phyloP scores from a whole-genome alignment of 2,113 vertebrate species.

The Tragelaphus strepsiceros region DNA sequence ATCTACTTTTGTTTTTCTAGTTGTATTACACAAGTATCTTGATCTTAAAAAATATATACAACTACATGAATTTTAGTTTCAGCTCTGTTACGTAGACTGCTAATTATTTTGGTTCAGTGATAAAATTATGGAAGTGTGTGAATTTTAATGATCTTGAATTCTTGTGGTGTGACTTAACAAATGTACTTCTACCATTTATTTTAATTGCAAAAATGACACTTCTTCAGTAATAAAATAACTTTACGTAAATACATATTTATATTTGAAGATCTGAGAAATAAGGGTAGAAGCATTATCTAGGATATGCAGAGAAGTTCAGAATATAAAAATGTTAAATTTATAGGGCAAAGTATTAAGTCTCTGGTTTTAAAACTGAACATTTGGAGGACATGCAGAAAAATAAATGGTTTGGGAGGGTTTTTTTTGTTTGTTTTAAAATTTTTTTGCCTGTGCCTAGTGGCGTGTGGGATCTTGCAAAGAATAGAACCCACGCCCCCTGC shows the following conservation, averaged over 20 bases:
- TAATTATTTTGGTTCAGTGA: not conserved
- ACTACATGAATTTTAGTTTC: not conserved
- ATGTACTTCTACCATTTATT: not conserved
- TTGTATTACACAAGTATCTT: not conserved
- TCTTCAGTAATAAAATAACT: not conserved
- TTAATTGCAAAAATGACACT: not conserved
- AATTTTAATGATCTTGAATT: not conserved
- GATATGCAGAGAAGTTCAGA: not conserved
- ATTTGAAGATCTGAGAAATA: not conserved
- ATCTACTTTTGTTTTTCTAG: slow-evolving; percentile 31
- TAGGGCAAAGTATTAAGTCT: not conserved
- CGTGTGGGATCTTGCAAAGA: not conserved
- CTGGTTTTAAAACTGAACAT: not conserved
- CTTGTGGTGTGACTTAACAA: not conserved
- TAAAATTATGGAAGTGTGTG: not conserved
- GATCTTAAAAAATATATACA: not conserved
- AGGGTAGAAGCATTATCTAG: not conserved
- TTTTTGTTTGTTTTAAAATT: not conserved
- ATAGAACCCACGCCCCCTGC: not conserved
- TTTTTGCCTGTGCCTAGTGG: not conserved
- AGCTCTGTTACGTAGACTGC: not conserved
- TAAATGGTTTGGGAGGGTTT: not conserved
- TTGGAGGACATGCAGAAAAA: not conserved
- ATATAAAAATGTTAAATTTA: not conserved
- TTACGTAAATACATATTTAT: not conserved